Conservation (phyloP, 2,797 vertebrate genomes). For the Sorex maritimensis region DNA sequence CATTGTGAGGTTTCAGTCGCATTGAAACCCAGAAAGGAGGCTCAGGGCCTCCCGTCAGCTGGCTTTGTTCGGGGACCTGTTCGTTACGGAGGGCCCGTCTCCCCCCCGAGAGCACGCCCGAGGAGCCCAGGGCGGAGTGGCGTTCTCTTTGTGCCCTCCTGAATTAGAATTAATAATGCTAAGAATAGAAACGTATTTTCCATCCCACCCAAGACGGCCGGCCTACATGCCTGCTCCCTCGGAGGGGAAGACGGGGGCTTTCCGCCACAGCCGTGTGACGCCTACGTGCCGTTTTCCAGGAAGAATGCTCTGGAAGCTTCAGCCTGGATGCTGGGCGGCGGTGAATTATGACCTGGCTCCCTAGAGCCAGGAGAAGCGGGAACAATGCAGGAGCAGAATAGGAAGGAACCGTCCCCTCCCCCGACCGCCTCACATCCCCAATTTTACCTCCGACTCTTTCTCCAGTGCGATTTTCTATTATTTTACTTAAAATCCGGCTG, state of each 20-base stretch:
- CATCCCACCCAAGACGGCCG: constrained; percentile 77
- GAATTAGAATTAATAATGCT: constrained; percentile 75
- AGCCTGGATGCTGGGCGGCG: not conserved
- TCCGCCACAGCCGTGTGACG: not conserved
- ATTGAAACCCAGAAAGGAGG: constrained; percentile 86
- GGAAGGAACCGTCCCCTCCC: not conserved
- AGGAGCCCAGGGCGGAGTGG: constrained; percentile 76
- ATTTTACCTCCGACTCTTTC: not conserved
- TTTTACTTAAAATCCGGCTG: constrained; percentile 56
- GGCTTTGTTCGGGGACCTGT: constrained; percentile 88
- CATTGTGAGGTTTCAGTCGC: constrained; percentile 84
- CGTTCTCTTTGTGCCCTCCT: constrained; percentile 81
- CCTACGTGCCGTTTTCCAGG: not conserved
- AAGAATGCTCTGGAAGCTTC: constrained; percentile 56
- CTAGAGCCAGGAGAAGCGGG: not conserved
- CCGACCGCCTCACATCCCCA: not conserved
- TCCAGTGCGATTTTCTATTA: constrained; percentile 12
- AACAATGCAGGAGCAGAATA: constrained; percentile 4
- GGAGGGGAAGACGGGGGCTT: constrained; percentile 56
- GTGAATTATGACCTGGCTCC: constrained; percentile 48
- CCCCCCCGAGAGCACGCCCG: constrained; percentile 30
- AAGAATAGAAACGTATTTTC: constrained; percentile 75
- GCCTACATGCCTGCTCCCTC: constrained; percentile 30
- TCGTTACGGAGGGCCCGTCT: constrained; percentile 80
- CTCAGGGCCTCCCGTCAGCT: constrained; percentile 78